phyloP scores from a whole-genome alignment of 2,888 invertebrate genomes.

The Pyralis farinalis region DNA sequence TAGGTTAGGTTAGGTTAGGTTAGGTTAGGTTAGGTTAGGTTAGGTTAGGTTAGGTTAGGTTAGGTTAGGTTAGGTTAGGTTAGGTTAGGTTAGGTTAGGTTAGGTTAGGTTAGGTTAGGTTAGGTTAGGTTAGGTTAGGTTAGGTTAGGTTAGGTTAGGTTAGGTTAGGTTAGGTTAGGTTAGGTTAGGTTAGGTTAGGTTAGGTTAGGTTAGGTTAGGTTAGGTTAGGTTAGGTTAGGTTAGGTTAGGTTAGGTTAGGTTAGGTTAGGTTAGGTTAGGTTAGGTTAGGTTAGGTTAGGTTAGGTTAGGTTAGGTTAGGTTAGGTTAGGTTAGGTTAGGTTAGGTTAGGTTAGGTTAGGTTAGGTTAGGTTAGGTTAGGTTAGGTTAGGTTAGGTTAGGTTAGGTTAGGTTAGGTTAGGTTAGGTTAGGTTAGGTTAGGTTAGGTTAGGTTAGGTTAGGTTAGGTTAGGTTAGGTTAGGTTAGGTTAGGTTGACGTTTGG shows the following conservation, averaged over 20 bases:
- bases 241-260: constrained; percentile 17
- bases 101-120: constrained; percentile 13
- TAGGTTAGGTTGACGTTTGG: constrained; percentile 21
- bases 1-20: constrained; percentile 14
- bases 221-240: constrained; percentile 16
- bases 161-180: constrained; percentile 13
- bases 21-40: constrained; percentile 13
- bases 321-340: constrained; percentile 16
- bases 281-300: constrained; percentile 17
- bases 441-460: constrained; percentile 8
- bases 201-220: constrained; percentile 12
- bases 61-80: constrained; percentile 12
- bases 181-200: constrained; percentile 15
- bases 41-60: constrained; percentile 11
- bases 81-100: constrained; percentile 12
- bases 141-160: constrained; percentile 14
- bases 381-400: constrained; percentile 14
- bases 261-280: constrained; percentile 14
- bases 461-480: constrained; percentile 19
- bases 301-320: constrained; percentile 16
- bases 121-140: constrained; percentile 14
- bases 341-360: background rate
- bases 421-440: constrained; percentile 14
- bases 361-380: background rate
- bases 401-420: constrained; percentile 18